phyloP scores from a whole-genome alignment of 2,888 invertebrate genomes.

The Diogma glabrata region DNA sequence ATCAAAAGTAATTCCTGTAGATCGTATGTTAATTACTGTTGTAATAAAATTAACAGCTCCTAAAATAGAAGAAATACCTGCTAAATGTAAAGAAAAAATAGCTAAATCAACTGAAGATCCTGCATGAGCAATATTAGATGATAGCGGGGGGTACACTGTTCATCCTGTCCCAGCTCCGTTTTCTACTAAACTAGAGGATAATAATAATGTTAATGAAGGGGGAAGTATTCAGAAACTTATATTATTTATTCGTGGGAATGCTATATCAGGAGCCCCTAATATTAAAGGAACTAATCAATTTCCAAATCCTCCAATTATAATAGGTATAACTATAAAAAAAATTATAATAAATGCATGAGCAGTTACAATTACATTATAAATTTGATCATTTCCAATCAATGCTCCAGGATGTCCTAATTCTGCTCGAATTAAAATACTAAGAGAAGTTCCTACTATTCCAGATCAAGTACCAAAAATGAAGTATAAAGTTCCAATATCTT shows the following conservation, averaged over 20 bases:
- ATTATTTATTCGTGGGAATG: conserved; percentile 34
- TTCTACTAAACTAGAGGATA: not conserved
- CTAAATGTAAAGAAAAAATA: conserved; percentile 65
- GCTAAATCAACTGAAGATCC: conserved; percentile 54
- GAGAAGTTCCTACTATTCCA: no score
- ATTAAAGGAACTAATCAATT: conserved; percentile 33
- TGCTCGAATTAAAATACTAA: no score
- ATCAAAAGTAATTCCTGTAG: conserved; percentile 34
- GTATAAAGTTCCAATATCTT: no score
- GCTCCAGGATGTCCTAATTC: no score
- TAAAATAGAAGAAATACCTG: conserved; percentile 42
- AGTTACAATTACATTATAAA: not conserved
- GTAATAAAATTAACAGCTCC: not conserved
- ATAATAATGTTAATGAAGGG: conserved; percentile 41
- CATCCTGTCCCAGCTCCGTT: not conserved
- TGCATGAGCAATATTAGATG: not conserved
- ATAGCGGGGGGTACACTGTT: not conserved
- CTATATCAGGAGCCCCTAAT: conserved; percentile 64
- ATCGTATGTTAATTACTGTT: not conserved
- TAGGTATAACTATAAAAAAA: not conserved
- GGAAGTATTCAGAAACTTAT: conserved; percentile 57
- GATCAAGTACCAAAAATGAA: no score
- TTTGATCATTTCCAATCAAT: not conserved
- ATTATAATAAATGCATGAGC: not conserved
- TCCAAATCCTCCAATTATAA: not conserved